A percentile compares a stretch with the other conserved stretches of the same genome.
Evolutionary conservation across 2,797 vertebrate genomes (phyloP).

Genomic region (Xenentodon cancila): DNA sequence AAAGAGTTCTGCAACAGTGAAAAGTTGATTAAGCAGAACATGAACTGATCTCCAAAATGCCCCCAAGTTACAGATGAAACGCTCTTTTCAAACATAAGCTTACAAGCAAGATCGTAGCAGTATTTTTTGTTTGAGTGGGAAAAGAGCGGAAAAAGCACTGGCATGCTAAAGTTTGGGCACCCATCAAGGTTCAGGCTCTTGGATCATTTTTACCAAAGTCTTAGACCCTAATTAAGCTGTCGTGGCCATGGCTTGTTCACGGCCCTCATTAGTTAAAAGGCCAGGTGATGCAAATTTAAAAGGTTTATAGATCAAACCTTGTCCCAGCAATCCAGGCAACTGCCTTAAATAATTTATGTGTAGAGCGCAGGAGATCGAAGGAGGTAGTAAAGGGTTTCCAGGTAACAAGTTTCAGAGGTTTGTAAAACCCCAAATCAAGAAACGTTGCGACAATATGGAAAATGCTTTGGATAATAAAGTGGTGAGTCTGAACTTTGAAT

Average conservation of each 20-base stretch:
- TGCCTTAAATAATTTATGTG: constrained; percentile 11
- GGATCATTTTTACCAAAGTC: too few relatives aligned
- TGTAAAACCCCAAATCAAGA: background rate
- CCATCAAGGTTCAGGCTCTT: too few relatives aligned
- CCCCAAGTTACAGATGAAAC: background rate
- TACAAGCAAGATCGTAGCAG: too few relatives aligned
- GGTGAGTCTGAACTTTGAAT: too few relatives aligned
- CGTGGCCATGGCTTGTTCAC: background rate
- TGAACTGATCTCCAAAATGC: background rate
- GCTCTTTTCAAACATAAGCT: background rate
- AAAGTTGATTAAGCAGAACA: background rate
- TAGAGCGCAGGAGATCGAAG: background rate
- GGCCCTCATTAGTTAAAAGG: constrained; percentile 6
- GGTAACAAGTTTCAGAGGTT: background rate
- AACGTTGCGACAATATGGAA: background rate
- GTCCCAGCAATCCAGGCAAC: background rate
- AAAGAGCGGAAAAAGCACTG: too few relatives aligned
- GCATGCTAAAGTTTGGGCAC: background rate
- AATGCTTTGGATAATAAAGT: too few relatives aligned
- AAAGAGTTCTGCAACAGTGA: background rate
- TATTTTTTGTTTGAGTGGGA: too few relatives aligned
- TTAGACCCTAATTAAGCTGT: background rate
- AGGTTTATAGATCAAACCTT: constrained; percentile 5
- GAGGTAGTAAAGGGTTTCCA: background rate
- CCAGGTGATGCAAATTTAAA: constrained; percentile 11